Conservation (phyloP, 1,140 invertebrate genomes). For the Ceratosolen fusciceps region DNA sequence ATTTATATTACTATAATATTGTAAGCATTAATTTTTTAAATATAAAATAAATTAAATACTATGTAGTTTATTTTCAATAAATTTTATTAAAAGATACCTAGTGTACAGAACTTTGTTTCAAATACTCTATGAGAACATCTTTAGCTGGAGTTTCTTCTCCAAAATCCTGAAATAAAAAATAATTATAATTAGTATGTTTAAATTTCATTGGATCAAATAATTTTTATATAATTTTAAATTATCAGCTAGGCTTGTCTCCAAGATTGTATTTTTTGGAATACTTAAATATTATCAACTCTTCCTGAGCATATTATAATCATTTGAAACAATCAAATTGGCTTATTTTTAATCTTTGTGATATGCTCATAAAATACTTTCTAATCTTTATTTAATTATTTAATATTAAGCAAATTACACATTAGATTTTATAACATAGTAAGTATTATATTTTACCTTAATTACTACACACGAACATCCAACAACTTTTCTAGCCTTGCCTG, state of each 20-base stretch:
- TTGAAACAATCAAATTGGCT: too few relatives aligned
- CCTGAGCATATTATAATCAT: too few relatives aligned
- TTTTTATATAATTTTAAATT: too few relatives aligned
- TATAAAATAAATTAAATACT: constrained; percentile 50
- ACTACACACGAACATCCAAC: constrained; percentile 99
- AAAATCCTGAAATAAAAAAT: constrained; percentile 81
- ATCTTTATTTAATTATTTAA: too few relatives aligned
- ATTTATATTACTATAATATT: constrained; percentile 25
- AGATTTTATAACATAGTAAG: neutral
- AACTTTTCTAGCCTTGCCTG: constrained; percentile 98
- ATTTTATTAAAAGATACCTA: constrained; percentile 67
- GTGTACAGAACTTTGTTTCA: constrained; percentile 77
- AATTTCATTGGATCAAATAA: neutral
- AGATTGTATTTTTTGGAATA: too few relatives aligned
- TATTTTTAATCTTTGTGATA: too few relatives aligned
- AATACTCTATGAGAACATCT: constrained; percentile 93
- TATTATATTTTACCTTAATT: constrained; percentile 81
- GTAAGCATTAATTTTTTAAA: neutral
- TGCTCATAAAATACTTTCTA: too few relatives aligned
- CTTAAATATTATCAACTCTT: too few relatives aligned
- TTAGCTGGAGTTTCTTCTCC: constrained; percentile 95
- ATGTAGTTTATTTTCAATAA: constrained; percentile 52
- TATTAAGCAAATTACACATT: too few relatives aligned
- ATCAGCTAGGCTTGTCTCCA: too few relatives aligned
- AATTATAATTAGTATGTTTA: constrained; percentile 14